These are phyloP conservation scores for Sinodicranocentrus sp. DNA, from an alignment of 2,888 invertebrate species.

Conservation along the genomic window DNA sequence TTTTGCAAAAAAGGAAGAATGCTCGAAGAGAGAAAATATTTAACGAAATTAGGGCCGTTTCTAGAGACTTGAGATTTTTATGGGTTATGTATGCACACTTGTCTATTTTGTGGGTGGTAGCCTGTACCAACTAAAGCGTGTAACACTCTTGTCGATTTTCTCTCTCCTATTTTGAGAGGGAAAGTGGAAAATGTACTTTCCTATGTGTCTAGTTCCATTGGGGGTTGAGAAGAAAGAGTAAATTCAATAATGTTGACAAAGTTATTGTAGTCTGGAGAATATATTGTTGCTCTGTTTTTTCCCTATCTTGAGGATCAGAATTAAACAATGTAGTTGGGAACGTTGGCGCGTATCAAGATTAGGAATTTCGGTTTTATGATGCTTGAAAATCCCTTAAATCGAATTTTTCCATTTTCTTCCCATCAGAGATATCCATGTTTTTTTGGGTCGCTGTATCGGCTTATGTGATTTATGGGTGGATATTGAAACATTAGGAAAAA, in stretches of 20 bases:
- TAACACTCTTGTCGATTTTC: too few relatives aligned
- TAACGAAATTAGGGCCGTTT: slow-evolving; percentile 8
- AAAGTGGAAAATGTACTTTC: too few relatives aligned
- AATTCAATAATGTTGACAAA: slow-evolving; percentile 5
- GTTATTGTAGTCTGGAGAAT: too few relatives aligned
- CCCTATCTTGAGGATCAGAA: too few relatives aligned
- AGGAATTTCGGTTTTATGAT: slow-evolving; percentile 61
- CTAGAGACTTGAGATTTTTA: neutral
- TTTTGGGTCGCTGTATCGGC: slow-evolving; percentile 25
- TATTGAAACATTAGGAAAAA: slow-evolving; percentile 47
- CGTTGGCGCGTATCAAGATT: slow-evolving; percentile 9
- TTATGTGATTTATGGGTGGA: slow-evolving; percentile 57
- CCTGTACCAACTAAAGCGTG: too few relatives aligned
- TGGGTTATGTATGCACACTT: neutral
- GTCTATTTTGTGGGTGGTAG: neutral
- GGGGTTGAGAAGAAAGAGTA: neutral
- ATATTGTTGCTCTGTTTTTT: neutral
- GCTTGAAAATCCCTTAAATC: slow-evolving; percentile 56
- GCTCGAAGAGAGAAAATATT: neutral
- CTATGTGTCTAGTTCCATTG: too few relatives aligned
- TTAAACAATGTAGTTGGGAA: neutral
- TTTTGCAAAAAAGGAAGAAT: too few relatives aligned
- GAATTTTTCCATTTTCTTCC: slow-evolving; percentile 32
- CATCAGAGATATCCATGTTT: slow-evolving; percentile 10
- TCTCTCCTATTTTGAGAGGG: too few relatives aligned